These are phyloP conservation scores for Ciconia boyciana DNA, from an alignment of 2,113 vertebrate genomes.

Conservation along the genomic window DNA sequence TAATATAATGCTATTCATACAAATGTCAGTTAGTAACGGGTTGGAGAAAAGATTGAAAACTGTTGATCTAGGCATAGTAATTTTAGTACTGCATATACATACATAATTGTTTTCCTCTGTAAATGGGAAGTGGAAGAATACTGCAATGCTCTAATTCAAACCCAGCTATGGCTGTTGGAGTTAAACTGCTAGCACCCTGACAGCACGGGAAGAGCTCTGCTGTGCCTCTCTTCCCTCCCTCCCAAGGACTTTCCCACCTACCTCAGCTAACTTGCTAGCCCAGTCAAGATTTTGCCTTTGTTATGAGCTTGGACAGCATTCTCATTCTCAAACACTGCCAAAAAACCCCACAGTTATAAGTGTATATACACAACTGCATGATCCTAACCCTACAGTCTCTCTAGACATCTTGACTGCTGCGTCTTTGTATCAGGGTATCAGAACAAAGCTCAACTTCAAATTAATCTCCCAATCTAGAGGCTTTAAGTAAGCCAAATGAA, in stretches of 20 bases:
- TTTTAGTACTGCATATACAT: neutral
- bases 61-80: neutral
- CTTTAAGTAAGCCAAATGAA: neutral
- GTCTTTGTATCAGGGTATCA: neutral
- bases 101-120: neutral
- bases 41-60: neutral
- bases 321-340: neutral
- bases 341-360: neutral
- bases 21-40: neutral
- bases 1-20: neutral
- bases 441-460: neutral
- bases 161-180: neutral
- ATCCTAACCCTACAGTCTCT: neutral
- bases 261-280: neutral
- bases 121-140: neutral
- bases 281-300: neutral
- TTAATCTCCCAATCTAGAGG: neutral
- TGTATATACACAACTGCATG: accelerated
- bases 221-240: neutral
- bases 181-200: neutral
- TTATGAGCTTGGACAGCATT: neutral
- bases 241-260: neutral
- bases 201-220: neutral
- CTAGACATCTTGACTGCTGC: neutral
- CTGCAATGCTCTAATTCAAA: neutral